phyloP scores from a whole-genome alignment of 2,797 vertebrate genomes.

The Spinibarbus caldwelli region DNA sequence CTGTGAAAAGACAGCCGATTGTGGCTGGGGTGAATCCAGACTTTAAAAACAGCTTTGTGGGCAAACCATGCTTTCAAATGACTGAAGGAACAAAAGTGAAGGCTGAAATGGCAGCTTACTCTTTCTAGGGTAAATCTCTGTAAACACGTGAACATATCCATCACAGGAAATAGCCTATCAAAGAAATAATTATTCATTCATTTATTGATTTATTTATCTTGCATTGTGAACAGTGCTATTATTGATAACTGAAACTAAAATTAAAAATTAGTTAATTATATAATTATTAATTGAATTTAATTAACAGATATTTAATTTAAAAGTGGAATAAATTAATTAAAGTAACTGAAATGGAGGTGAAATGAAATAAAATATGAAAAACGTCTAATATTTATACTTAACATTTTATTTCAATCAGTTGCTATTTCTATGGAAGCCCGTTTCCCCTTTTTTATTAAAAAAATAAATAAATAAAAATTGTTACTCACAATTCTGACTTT shows the following conservation, averaged over 20 bases:
- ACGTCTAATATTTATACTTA: too few relatives aligned
- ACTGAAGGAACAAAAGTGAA: neutral
- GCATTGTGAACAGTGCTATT: neutral
- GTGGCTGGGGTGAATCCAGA: neutral
- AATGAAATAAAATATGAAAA: neutral
- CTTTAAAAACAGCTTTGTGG: neutral
- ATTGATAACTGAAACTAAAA: neutral
- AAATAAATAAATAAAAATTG: too few relatives aligned
- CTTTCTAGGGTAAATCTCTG: neutral
- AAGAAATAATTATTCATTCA: neutral
- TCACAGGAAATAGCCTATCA: neutral
- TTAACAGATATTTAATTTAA: neutral
- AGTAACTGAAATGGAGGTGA: neutral
- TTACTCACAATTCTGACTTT: neutral
- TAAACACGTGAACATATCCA: neutral
- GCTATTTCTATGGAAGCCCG: neutral
- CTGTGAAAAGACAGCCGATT: neutral
- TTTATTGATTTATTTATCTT: neutral
- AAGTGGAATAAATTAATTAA: neutral
- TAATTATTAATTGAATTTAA: neutral
- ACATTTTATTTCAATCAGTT: neutral
- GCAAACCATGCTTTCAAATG: neutral
- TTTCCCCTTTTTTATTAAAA: neutral
- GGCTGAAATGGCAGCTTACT: neutral
- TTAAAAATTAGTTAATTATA: rapidly evolving